Percentiles rank a stretch among this genome's conserved stretches.
Evolutionary conservation across 2,888 invertebrate species (phyloP).

Genomic region (Phytoseiulus persimilis): DNA sequence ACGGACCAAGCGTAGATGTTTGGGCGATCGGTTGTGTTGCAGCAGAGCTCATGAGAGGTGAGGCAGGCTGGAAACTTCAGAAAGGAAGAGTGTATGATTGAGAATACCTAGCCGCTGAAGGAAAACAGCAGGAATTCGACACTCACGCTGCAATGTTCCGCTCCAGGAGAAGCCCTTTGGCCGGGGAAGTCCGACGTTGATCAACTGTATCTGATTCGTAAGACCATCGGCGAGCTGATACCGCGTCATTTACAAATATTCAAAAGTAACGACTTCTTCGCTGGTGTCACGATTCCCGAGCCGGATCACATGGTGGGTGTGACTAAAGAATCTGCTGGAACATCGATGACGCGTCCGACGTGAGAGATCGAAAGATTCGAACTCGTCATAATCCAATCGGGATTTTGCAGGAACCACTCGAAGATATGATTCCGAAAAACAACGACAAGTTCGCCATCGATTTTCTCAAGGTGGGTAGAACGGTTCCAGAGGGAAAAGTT

Average conservation of each 20-base stretch:
- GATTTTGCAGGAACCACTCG: slow-evolving; percentile 61
- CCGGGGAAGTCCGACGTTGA: slow-evolving; percentile 98
- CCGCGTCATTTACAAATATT: slow-evolving; percentile 92
- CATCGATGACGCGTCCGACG: too few relatives aligned
- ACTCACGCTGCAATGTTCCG: not conserved
- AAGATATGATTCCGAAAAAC: slow-evolving; percentile 71
- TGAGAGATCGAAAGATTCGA: too few relatives aligned
- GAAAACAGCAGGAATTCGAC: too few relatives aligned
- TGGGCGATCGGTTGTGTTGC: slow-evolving; percentile 79
- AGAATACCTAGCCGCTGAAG: too few relatives aligned
- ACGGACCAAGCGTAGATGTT: slow-evolving; percentile 69
- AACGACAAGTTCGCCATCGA: slow-evolving; percentile 64
- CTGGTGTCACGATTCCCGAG: slow-evolving; percentile 83
- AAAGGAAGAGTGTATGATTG: too few relatives aligned
- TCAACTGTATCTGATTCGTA: slow-evolving; percentile 87
- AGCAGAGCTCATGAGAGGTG: slow-evolving; percentile 53
- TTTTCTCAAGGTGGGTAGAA: slow-evolving; percentile 67
- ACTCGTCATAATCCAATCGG: too few relatives aligned
- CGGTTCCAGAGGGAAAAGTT: too few relatives aligned
- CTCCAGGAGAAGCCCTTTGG: slow-evolving; percentile 78
- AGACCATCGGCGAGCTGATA: slow-evolving; percentile 84
- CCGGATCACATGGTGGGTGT: slow-evolving; percentile 62
- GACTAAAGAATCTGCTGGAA: too few relatives aligned
- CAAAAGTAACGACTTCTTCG: slow-evolving; percentile 85
- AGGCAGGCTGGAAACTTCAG: too few relatives aligned